phyloP scores from a whole-genome alignment of 2,888 invertebrate genomes.

The Augiades crinisus region DNA sequence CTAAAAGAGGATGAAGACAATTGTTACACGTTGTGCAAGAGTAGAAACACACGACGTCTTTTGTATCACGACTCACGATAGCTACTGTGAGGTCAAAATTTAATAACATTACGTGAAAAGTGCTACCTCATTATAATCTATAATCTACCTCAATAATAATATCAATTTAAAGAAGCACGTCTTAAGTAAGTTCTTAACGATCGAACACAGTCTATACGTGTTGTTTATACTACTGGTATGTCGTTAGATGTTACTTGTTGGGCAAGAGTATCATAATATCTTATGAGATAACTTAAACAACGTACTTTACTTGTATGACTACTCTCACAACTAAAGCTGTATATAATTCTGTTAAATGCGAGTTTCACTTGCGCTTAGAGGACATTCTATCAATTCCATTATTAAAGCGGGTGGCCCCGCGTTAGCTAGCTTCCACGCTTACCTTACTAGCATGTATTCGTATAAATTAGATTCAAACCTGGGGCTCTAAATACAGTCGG shows the following conservation, averaged over 20 bases:
- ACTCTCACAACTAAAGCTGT: too few relatives aligned
- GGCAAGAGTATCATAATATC: background rate
- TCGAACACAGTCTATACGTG: background rate
- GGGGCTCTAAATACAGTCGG: too few relatives aligned
- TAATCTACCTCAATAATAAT: too few relatives aligned
- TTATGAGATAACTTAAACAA: background rate
- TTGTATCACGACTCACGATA: conserved; percentile 5
- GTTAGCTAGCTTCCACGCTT: too few relatives aligned
- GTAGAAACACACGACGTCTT: background rate
- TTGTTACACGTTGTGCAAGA: background rate
- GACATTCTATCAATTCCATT: too few relatives aligned
- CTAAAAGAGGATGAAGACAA: background rate
- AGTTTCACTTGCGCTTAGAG: too few relatives aligned
- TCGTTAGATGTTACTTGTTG: background rate
- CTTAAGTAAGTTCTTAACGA: conserved; percentile 1
- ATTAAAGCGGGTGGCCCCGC: too few relatives aligned
- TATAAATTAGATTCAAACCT: too few relatives aligned
- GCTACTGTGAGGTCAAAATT: conserved; percentile 9
- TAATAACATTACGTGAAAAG: conserved; percentile 4
- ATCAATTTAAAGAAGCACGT: background rate
- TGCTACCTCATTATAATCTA: conserved; percentile 4
- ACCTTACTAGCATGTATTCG: too few relatives aligned
- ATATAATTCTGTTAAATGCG: too few relatives aligned
- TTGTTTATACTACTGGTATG: background rate
- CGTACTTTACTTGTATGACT: too few relatives aligned